A percentile compares a stretch with the other conserved stretches of the same genome.
phyloP scores from a whole-genome alignment of 2,797 vertebrate genomes.

The Scolopax bukidnonensis region DNA sequence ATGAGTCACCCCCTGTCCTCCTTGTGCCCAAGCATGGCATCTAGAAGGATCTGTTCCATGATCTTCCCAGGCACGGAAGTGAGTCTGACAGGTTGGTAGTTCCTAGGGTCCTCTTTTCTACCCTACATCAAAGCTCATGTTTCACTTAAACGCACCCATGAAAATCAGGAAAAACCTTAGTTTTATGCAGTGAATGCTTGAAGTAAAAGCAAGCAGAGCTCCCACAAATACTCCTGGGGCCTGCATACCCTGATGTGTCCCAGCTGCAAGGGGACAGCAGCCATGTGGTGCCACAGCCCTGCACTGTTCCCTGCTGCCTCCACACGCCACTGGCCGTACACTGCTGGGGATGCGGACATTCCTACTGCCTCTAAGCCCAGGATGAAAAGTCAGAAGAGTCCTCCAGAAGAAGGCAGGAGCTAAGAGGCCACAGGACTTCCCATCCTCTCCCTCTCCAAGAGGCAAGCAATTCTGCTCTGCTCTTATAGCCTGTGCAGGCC shows the following conservation, averaged over 20 bases:
- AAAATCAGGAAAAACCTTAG: not conserved
- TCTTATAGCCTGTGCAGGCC: not conserved
- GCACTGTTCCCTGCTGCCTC: not conserved
- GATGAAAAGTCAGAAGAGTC: not conserved
- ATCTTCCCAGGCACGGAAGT: too few relatives aligned
- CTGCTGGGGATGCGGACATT: not conserved
- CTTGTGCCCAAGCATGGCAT: too few relatives aligned
- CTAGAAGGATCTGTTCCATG: too few relatives aligned
- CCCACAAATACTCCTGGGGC: not conserved
- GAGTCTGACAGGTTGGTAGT: too few relatives aligned
- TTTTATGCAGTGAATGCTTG: not conserved
- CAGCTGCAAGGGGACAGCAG: not conserved
- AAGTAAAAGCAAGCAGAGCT: not conserved
- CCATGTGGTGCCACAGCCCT: fast-evolving
- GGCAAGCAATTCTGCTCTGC: not conserved
- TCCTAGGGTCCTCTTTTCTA: too few relatives aligned
- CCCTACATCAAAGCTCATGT: not conserved
- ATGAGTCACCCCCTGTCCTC: too few relatives aligned
- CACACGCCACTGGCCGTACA: fast-evolving
- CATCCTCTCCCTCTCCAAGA: not conserved
- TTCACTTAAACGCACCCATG: not conserved
- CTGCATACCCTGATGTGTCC: fast-evolving
- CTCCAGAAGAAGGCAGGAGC: not conserved
- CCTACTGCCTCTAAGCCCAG: not conserved
- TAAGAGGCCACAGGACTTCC: not conserved